Evolutionary conservation across 2,797 vertebrate genomes (phyloP), one percentile per base, ranked within the genome.

Genomic region (Apogon hyalosoma): DNA sequence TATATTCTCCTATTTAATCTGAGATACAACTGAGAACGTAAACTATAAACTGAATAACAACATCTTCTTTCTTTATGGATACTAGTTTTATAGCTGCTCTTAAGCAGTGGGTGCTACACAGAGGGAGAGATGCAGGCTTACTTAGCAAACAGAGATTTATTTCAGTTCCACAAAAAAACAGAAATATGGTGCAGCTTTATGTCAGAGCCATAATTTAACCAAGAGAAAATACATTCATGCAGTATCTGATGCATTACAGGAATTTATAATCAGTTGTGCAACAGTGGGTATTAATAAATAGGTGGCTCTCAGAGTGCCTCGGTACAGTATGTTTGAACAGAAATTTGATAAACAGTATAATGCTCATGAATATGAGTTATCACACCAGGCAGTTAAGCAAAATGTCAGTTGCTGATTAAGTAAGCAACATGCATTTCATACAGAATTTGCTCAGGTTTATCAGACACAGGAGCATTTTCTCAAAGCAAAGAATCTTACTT

Each of bases 341-440:
- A 60, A 66, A 73, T 59, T 77, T 90, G 80, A 91, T 82, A 42
- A 85, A 77, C 58, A 60, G 49, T 39, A 33, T 48, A 46, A 75
- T 65, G 54, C 51, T 61, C 54, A 56, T 60, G 55, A 54, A 53
- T 69, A 13, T 82, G 77, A 89, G 60, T 87, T 63, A 87, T 80
- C 88, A 77, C 56, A 33, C 47, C 33, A 9, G 24, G 63, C 65
- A 49, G 43, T 72, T 67, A 54, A 63, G 77, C 56, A 76, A 81
- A 83, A 81, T 71, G 83, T 62, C 79, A 77, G 53, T 78, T n/a
- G 31, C 59, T 86, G 87, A 90, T 90, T 85, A 82, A 80, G 75
- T 82, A 66, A 51, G 16, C 60, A 56, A 81, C 80, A 55, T 40
- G 59, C 51, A 41, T 59, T 42, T 56, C 19, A 59, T 59, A 46